Conservation (phyloP, 1,140 invertebrate species). For the Macrobrachium nipponense region DNA sequence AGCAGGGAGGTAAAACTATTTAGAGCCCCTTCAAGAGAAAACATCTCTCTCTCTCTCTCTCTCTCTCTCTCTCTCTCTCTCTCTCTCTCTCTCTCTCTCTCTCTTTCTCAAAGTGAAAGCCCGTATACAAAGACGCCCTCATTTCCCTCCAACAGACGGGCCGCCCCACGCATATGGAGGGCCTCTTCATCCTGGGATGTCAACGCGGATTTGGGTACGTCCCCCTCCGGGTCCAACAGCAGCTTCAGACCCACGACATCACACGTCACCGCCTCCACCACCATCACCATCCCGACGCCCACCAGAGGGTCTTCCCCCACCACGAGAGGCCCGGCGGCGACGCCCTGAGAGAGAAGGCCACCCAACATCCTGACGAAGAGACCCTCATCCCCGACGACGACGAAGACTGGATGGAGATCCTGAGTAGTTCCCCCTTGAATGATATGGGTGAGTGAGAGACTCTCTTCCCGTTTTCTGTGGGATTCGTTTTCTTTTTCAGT, state of each 20-base stretch:
- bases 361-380: no score
- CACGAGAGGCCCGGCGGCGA: neutral
- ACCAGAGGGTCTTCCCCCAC: neutral
- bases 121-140: neutral
- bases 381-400: neutral
- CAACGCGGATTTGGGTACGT: conserved; percentile 39
- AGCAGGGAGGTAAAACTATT: no score
- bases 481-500: no score
- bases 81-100: neutral
- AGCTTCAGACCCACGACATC: conserved; percentile 46
- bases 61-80: neutral
- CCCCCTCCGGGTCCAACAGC: conserved; percentile 37
- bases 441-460: no score
- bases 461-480: no score
- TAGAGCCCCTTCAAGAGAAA: no score
- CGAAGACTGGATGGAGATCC: no score
- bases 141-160: conserved; percentile 2
- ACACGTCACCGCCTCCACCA: conserved; percentile 15
- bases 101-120: no score
- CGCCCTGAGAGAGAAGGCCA: no score
- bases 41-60: no score
- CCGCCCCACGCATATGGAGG: conserved; percentile 31
- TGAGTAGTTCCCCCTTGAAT: no score
- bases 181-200: conserved; percentile 43
- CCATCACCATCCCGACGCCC: neutral